These are phyloP conservation scores for Mormoops blainvillei DNA, from an alignment of 2,113 vertebrate genomes.

Conservation along the genomic window DNA sequence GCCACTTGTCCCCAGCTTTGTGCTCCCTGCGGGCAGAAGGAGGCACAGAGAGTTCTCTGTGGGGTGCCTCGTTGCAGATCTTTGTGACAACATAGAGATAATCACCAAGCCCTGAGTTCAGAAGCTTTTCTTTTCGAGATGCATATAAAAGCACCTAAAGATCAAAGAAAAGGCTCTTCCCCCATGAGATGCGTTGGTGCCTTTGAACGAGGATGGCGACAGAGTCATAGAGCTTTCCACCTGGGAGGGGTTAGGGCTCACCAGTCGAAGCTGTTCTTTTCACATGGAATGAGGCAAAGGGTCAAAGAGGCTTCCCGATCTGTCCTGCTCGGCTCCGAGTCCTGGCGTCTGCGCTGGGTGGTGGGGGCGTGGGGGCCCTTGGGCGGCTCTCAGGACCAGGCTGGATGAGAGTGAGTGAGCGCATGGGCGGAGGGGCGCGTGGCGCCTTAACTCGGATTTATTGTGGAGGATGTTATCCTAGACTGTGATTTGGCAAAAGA, in stretches of 20 bases:
- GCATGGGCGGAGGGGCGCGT: accelerated
- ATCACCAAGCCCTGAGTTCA: no score
- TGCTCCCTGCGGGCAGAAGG: background rate
- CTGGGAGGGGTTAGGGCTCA: background rate
- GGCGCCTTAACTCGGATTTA: background rate
- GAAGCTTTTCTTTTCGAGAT: no score
- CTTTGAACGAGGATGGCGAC: background rate
- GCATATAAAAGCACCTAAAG: no score
- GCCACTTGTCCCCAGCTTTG: background rate
- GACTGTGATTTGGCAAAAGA: background rate
- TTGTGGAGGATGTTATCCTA: background rate
- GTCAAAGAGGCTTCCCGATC: background rate
- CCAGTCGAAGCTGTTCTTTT: background rate
- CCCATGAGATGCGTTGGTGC: background rate
- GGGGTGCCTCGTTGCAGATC: background rate
- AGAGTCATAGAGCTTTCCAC: background rate
- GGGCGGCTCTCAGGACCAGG: accelerated
- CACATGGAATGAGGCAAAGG: background rate
- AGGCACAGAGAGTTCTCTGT: accelerated
- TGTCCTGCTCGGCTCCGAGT: background rate
- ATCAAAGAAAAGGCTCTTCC: no score
- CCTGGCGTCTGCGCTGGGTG: background rate
- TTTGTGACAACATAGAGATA: background rate
- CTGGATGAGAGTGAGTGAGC: no score
- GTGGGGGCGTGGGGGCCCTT: background rate